Evolutionary conservation across 2,888 invertebrate genomes (phyloP), one percentile per base, ranked within the genome.

Genomic region (Drosophila trichaetosa): DNA sequence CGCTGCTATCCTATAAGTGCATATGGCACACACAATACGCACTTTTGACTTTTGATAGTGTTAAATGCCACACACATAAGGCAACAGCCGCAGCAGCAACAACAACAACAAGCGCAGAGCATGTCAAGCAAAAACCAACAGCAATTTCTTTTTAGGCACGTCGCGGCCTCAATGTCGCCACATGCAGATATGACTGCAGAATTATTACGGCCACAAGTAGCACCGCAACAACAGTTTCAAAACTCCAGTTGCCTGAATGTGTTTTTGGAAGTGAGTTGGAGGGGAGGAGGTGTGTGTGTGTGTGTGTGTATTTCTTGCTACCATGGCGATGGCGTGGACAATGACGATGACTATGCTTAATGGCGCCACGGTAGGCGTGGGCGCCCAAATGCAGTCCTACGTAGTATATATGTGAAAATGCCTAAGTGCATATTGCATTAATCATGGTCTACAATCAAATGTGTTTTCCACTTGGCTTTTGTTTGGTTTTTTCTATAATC

Each of bases 1-100:
- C 51, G 62, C 40, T 31, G 11, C 29, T 29, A n/a, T 70, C 69
- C 82, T 72, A 46, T 46, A 83, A 83, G 82, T 83, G 84, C 82
- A 81, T 71, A 69, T 69, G 74, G 66, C 64, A 73, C 64, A 81
- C 65, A 74, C 82, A 27, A 38, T 89, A 85, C 85, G 85, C 85
- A 85, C 85, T 89, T 89, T 87, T 89, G 85, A 82, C 87, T 87
- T 66, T 84, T 89, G 87, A 87, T 89, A 87, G 89, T 85, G 89
- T 87, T 84, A 84, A 90, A 88, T 86, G 90, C 83, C 86, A 83
- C 86, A 87, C 89, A 86, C 84, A 82, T 68, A 24, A 46, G 46
- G 24, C 46, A 46, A 69, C 52, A 66, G 53, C 21, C 48, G 36
- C 49, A 29, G 38, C 48, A 42, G 38, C 46, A 27, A 34, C 65